phyloP scores from a whole-genome alignment of 2,113 vertebrate species.

The Acanthisitta chloris region DNA sequence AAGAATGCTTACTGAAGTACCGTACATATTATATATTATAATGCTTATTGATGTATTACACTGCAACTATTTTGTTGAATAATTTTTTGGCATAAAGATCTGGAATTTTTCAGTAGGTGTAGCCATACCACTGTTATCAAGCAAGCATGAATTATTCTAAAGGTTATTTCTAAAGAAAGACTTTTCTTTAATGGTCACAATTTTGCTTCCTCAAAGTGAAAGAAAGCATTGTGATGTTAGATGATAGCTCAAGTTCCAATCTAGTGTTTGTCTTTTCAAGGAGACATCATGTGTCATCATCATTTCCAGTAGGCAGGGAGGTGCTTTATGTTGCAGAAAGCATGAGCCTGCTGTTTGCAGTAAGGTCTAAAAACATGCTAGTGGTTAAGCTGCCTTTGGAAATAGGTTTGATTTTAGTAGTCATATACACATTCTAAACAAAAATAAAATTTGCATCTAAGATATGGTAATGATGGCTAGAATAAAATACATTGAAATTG shows the following conservation, averaged over 20 bases:
- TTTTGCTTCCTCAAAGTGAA: background rate
- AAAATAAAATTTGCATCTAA: background rate
- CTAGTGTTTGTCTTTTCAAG: background rate
- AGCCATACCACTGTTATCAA: background rate
- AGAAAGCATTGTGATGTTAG: background rate
- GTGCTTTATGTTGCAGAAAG: background rate
- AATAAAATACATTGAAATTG: background rate
- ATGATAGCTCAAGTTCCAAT: background rate
- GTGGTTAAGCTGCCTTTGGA: accelerated
- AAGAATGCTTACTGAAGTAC: background rate
- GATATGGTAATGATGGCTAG: background rate
- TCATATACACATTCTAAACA: background rate
- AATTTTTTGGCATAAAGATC: background rate
- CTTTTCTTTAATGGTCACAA: background rate
- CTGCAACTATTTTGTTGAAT: background rate
- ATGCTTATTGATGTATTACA: background rate
- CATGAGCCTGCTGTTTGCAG: background rate
- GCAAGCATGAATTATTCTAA: background rate
- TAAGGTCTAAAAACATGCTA: background rate
- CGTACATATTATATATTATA: background rate
- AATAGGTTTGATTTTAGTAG: background rate
- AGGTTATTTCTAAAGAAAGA: background rate
- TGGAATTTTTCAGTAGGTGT: background rate
- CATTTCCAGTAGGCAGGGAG: background rate
- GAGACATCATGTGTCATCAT: background rate